phyloP scores from a whole-genome alignment of 2,113 vertebrate genomes.

The Microcebus tavaratra region DNA sequence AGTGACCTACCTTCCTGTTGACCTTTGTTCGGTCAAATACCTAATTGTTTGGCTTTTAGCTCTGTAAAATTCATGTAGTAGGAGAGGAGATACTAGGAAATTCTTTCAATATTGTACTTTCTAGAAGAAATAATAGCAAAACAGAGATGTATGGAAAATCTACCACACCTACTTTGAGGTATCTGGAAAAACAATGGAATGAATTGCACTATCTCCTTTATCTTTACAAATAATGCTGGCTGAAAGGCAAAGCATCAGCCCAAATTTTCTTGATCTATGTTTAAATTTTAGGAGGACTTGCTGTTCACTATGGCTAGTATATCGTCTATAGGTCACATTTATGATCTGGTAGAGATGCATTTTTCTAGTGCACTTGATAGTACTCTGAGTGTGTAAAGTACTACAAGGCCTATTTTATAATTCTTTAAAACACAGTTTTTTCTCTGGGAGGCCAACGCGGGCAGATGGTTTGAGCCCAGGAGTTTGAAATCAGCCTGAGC shows the following conservation, averaged over 20 bases:
- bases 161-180: neutral
- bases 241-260: neutral
- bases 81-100: neutral
- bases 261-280: neutral
- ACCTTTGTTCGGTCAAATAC: neutral
- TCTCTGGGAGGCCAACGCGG: neutral
- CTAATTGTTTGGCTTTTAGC: conserved; percentile 2
- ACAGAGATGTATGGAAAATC: neutral
- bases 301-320: neutral
- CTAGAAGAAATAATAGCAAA: conserved; percentile 14
- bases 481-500: no score
- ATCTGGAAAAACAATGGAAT: neutral
- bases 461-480: no score
- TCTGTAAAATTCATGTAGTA: neutral
- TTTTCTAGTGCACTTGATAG: neutral
- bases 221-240: neutral
- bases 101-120: neutral
- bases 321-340: neutral
- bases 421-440: neutral
- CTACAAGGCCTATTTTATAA: neutral
- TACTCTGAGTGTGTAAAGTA: neutral
- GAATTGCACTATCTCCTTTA: neutral
- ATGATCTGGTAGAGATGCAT: neutral
- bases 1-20: conserved; percentile 21
- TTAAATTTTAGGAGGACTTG: neutral